These are phyloP conservation scores for Pristionchus entomophagus DNA, from an alignment of 2,888 invertebrate genomes.

Conservation along the genomic window DNA sequence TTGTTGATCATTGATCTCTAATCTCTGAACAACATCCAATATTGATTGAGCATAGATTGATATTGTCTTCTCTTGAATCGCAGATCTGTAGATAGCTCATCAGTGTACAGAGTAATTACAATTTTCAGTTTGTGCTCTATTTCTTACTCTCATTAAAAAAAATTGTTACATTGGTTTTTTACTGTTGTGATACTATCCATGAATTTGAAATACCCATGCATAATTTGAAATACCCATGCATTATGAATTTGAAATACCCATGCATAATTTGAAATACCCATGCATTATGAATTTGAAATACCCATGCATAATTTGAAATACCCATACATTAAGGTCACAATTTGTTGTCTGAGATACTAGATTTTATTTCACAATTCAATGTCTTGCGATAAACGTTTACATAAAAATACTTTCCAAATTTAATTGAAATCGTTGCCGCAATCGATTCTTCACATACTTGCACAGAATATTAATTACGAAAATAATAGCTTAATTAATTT, in stretches of 20 bases:
- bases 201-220: not conserved
- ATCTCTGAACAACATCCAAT: no score
- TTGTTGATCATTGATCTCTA: not conserved
- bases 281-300: not conserved
- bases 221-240: not conserved
- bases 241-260: not conserved
- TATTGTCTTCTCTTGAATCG: no score
- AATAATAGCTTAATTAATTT: not conserved
- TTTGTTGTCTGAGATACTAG: no score
- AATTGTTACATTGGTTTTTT: not conserved
- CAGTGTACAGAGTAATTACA: no score
- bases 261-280: not conserved
- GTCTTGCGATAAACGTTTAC: no score
- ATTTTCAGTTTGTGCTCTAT: not conserved
- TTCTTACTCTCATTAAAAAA: not conserved
- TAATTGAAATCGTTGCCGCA: not conserved
- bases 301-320: not conserved
- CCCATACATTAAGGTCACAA: no score
- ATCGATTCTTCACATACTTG: slow-evolving; percentile 1
- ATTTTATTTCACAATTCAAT: no score
- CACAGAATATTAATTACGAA: not conserved
- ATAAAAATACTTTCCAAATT: not conserved
- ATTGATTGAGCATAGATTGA: no score
- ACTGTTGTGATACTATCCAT: not conserved
- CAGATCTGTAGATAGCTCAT: not conserved